phyloP scores from a whole-genome alignment of 2,797 vertebrate genomes.

The Lates japonicus region DNA sequence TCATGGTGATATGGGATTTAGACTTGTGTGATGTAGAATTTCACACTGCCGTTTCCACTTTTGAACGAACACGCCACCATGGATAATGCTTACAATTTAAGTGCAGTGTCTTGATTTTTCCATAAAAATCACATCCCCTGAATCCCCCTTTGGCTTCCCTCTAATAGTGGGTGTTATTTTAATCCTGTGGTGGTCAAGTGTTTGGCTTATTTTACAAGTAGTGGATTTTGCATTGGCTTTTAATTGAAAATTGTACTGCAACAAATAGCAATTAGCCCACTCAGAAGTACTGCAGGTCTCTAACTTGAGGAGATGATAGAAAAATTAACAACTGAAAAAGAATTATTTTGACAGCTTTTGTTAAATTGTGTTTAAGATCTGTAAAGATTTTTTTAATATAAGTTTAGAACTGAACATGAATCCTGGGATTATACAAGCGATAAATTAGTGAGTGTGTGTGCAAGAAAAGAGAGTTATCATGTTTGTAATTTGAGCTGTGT shows the following conservation, averaged over 20 bases:
- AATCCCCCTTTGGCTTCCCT: constrained; percentile 32
- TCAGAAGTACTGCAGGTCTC: not conserved
- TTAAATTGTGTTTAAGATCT: not conserved
- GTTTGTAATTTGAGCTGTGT: constrained; percentile 31
- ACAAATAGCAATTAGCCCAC: not conserved
- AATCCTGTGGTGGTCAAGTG: constrained; percentile 49
- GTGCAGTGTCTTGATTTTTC: constrained; percentile 57
- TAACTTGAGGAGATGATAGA: not conserved
- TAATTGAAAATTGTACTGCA: constrained; percentile 27
- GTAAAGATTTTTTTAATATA: constrained; percentile 5
- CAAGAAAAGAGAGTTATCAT: constrained; percentile 14
- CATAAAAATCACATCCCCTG: constrained; percentile 49
- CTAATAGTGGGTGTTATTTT: constrained; percentile 46
- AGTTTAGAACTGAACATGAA: constrained; percentile 7
- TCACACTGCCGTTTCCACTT: constrained; percentile 79
- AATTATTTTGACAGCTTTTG: constrained; percentile 1
- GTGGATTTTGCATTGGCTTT: constrained; percentile 25
- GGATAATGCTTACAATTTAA: constrained; percentile 76
- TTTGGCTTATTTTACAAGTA: constrained; percentile 29
- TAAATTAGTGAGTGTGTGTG: constrained; percentile 6
- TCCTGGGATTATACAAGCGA: constrained; percentile 7
- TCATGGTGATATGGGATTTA: constrained; percentile 82
- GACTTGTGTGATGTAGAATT: constrained; percentile 81
- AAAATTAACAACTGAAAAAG: not conserved
- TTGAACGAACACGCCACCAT: constrained; percentile 51